phyloP scores from a whole-genome alignment of 2,113 vertebrate species.

The Mormyrus lacerda region DNA sequence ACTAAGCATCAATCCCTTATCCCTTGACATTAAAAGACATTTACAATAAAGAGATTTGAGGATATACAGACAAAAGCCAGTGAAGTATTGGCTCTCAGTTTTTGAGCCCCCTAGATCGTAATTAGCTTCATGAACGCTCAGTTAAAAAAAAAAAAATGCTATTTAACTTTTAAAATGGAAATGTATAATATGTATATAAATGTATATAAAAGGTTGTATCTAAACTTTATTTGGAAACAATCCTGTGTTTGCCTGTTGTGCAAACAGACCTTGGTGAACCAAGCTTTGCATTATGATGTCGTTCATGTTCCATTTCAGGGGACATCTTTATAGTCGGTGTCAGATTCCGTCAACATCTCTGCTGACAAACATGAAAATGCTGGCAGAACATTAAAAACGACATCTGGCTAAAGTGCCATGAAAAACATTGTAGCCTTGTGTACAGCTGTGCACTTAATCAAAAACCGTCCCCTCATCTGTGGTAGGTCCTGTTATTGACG shows the following conservation, averaged over 20 bases:
- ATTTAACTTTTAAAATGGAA: neutral
- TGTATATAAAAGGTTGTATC: neutral
- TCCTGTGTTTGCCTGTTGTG: neutral
- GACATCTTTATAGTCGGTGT: neutral
- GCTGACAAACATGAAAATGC: neutral
- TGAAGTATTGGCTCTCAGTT: neutral
- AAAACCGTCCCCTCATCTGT: neutral
- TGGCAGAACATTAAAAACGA: neutral
- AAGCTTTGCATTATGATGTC: neutral
- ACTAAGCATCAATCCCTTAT: neutral
- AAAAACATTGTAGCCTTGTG: neutral
- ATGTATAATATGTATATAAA: neutral
- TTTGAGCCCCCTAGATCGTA: neutral
- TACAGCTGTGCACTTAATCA: neutral
- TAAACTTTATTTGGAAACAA: neutral
- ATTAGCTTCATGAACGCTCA: neutral
- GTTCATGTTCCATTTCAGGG: neutral
- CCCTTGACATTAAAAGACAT: neutral
- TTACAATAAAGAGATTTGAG: neutral
- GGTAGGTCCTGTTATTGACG: neutral
- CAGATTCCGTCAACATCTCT: neutral
- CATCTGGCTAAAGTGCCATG: neutral
- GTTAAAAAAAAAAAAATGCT: neutral
- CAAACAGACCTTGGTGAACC: neutral
- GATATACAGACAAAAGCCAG: neutral